Evolutionary conservation across 2,888 invertebrate genomes (phyloP).

Genomic region (Drosophila lacicola): DNA sequence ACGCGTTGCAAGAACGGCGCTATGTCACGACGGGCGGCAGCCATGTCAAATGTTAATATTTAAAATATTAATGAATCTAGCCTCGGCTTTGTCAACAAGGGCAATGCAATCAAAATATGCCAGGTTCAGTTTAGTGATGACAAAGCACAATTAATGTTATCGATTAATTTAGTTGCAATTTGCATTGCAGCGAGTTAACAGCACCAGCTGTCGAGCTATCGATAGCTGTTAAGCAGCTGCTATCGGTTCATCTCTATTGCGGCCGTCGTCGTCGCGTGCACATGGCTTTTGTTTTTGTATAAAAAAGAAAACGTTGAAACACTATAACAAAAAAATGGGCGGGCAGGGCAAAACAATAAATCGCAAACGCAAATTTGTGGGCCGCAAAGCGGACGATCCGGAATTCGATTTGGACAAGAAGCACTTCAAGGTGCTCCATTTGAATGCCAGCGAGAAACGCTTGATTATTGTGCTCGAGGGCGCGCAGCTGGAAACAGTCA

Average conservation of each 20-base stretch:
- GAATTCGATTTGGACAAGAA: constrained; percentile 92
- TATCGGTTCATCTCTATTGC: constrained; percentile 24
- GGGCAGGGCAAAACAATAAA: constrained; percentile 82
- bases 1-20: constrained; percentile 88
- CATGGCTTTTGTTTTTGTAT: constrained; percentile 48
- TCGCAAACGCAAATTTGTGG: constrained; percentile 82
- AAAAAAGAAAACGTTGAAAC: background rate
- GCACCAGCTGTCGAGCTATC: background rate
- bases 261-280: constrained; percentile 36
- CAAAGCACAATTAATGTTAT: background rate
- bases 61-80: constrained; percentile 8
- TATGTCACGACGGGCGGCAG: constrained; percentile 88
- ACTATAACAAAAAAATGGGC: constrained; percentile 64
- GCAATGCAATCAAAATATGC: constrained; percentile 42
- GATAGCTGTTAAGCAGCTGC: background rate
- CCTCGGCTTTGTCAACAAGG: constrained; percentile 45
- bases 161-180: background rate
- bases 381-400: constrained; percentile 87
- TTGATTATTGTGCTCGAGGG: constrained; percentile 96
- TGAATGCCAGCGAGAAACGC: constrained; percentile 94
- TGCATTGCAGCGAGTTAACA: background rate
- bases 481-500: constrained; percentile 97
- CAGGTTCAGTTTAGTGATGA: constrained; percentile 31
- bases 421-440: constrained; percentile 91
- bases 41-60: constrained; percentile 55